Evolutionary conservation across 2,113 vertebrate genomes (phyloP).

Genomic region (Oncorhynchus gorbuscha): DNA sequence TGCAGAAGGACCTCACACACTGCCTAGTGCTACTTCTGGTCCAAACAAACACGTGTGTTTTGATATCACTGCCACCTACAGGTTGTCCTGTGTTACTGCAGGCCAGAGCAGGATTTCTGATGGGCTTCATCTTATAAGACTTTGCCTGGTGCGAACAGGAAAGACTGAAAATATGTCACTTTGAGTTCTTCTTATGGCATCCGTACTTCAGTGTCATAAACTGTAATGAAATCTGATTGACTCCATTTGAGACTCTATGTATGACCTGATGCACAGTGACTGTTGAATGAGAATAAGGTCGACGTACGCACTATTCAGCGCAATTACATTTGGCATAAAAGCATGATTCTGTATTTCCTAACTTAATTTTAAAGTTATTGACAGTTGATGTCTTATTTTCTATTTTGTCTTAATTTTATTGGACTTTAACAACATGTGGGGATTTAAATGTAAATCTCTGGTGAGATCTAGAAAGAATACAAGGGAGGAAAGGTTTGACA

Average conservation of each 20-base stretch:
- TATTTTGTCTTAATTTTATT: constrained; percentile 30
- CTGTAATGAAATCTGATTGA: constrained; percentile 34
- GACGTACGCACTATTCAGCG: constrained; percentile 53
- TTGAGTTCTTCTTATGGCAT: constrained; percentile 13
- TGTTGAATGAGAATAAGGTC: neutral
- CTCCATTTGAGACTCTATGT: constrained; percentile 26
- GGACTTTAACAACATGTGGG: constrained; percentile 30
- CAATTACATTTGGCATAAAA: constrained; percentile 46
- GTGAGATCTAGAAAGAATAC: too few species aligned
- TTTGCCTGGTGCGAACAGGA: neutral
- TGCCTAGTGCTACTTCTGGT: constrained; percentile 10
- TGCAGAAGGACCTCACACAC: constrained; percentile 9
- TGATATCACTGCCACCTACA: constrained; percentile 51
- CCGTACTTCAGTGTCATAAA: constrained; percentile 42
- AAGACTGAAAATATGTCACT: neutral
- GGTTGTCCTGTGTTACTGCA: constrained; percentile 57
- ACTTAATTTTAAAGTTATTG: constrained; percentile 43
- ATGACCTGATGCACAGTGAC: neutral
- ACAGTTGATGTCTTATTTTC: constrained; percentile 29
- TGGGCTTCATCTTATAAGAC: constrained; percentile 43
- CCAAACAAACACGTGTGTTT: constrained; percentile 11
- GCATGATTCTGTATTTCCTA: constrained; percentile 55
- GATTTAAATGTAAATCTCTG: too few species aligned
- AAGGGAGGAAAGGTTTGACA: constrained; percentile 46
- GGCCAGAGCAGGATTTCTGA: constrained; percentile 70